Conservation (phyloP, 2,797 vertebrate genomes). For the Enteromius fasciolatus region DNA sequence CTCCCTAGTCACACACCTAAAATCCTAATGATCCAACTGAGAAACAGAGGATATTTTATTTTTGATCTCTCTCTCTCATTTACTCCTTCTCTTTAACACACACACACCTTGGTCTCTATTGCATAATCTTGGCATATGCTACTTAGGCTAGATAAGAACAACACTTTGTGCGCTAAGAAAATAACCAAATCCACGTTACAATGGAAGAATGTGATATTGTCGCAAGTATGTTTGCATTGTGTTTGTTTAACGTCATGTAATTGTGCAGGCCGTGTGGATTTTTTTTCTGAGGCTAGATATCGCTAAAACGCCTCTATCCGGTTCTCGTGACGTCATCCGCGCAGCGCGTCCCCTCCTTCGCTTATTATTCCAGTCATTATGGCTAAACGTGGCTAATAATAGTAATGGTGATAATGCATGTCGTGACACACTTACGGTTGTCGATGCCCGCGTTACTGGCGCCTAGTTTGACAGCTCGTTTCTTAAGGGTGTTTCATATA, state of each 20-base stretch:
- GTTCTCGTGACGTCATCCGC: slow-evolving; percentile 21
- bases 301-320: slow-evolving; percentile 2
- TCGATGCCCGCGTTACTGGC: slow-evolving; percentile 47
- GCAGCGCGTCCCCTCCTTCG: neutral
- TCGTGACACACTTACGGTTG: slow-evolving; percentile 38
- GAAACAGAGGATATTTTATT: slow-evolving; percentile 40
- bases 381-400: slow-evolving; percentile 34
- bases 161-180: slow-evolving; percentile 17
- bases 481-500: slow-evolving; percentile 4
- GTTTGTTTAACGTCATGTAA: slow-evolving; percentile 19
- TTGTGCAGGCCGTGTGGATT: slow-evolving; percentile 5
- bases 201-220: slow-evolving; percentile 25
- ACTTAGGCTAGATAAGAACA: slow-evolving; percentile 28
- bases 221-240: slow-evolving; percentile 17
- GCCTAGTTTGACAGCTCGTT: slow-evolving; percentile 27
- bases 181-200: slow-evolving; percentile 3
- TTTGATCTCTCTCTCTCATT: neutral
- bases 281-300: slow-evolving; percentile 6
- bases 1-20: slow-evolving; percentile 80
- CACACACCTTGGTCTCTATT: neutral
- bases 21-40: slow-evolving; percentile 73
- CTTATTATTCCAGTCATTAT: slow-evolving; percentile 30
- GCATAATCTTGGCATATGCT: slow-evolving; percentile 11
- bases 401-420: slow-evolving; percentile 31
- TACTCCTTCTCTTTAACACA: neutral